phyloP scores from a whole-genome alignment of 2,113 vertebrate genomes.

The Archilochus colubris region DNA sequence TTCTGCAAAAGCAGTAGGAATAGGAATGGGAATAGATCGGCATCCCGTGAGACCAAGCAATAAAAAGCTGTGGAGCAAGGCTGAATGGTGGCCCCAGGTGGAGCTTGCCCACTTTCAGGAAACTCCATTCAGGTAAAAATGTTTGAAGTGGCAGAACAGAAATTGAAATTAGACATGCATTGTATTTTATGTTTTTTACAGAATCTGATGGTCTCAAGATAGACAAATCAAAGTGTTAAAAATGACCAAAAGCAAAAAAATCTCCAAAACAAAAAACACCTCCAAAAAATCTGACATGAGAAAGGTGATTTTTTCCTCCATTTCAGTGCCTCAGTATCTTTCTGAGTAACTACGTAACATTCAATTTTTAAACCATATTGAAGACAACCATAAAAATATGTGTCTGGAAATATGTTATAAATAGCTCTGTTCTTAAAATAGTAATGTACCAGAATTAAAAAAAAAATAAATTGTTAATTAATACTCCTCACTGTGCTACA shows the following conservation, averaged over 20 bases:
- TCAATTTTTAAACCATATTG: neutral
- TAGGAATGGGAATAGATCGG: neutral
- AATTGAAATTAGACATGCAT: neutral
- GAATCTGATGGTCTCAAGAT: neutral
- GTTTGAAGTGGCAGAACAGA: neutral
- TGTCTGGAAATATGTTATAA: neutral
- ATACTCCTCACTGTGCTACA: conserved; percentile 42
- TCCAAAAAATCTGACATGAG: neutral
- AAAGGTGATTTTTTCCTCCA: neutral
- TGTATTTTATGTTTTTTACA: neutral
- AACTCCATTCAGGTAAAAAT: neutral
- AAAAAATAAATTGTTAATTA: conserved; percentile 16
- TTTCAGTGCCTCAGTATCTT: neutral
- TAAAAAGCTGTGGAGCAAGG: neutral
- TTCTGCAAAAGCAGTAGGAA: neutral
- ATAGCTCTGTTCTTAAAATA: conserved; percentile 16
- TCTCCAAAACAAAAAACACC: neutral
- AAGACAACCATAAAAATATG: neutral
- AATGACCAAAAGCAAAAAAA: neutral
- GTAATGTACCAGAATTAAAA: neutral
- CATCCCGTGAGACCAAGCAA: neutral
- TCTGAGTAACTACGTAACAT: conserved; percentile 11
- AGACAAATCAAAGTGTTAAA: neutral
- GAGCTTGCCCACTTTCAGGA: neutral
- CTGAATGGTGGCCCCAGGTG: neutral